These are phyloP conservation scores for Megalopta genalis DNA, from an alignment of 1,140 invertebrate species.

Conservation along the genomic window DNA sequence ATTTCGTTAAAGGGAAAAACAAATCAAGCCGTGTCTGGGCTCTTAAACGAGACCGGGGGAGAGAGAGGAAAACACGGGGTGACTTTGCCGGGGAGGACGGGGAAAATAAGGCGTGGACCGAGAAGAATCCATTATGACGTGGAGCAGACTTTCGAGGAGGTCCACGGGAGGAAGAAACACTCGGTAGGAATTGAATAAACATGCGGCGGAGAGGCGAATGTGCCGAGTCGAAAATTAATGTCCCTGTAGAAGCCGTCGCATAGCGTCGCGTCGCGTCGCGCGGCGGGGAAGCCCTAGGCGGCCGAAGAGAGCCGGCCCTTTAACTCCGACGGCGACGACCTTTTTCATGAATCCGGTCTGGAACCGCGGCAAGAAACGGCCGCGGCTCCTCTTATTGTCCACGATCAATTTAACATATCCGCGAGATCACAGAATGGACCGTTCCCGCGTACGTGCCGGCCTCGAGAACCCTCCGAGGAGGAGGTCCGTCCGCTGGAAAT, in stretches of 20 bases:
- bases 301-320: constrained; percentile 49
- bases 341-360: constrained; percentile 61
- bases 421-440: constrained; percentile 52
- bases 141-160: constrained; percentile 34
- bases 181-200: constrained; percentile 69
- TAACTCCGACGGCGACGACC: constrained; percentile 61
- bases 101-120: constrained; percentile 33
- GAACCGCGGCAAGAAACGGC: constrained; percentile 25
- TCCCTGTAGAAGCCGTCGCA: constrained; percentile 56
- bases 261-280: constrained; percentile 34
- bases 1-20: constrained; percentile 20
- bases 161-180: constrained; percentile 36
- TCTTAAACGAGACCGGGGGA: not conserved
- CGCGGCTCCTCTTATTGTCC: constrained; percentile 43
- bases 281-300: constrained; percentile 44
- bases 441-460: constrained; percentile 28
- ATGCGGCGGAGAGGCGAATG: constrained; percentile 56
- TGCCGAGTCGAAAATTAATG: constrained; percentile 65
- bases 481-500: not conserved
- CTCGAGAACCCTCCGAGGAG: not conserved
- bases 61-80: constrained; percentile 16
- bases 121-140: constrained; percentile 64
- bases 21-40: constrained; percentile 1
- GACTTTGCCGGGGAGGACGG: not conserved
- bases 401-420: constrained; percentile 66